Conservation (phyloP, 2,113 vertebrate genomes). For the Apus apus region DNA sequence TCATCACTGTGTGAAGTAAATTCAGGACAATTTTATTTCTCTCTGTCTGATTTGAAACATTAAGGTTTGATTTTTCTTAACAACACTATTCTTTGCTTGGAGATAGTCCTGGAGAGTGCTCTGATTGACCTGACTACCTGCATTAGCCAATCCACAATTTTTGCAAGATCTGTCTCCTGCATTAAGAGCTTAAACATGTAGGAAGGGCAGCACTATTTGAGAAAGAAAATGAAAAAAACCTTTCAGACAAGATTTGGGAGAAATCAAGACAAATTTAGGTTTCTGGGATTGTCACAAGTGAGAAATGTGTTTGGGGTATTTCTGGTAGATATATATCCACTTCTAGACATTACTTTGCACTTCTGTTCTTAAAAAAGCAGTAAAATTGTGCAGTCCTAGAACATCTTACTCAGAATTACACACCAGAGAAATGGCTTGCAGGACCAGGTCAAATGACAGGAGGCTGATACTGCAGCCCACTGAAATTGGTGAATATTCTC, state of each 20-base stretch:
- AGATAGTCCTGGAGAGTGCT: neutral
- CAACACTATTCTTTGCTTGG: neutral
- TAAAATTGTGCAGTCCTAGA: neutral
- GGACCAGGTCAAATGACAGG: neutral
- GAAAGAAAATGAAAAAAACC: neutral
- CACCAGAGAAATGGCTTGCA: neutral
- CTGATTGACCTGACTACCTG: neutral
- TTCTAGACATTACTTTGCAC: neutral
- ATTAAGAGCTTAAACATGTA: neutral
- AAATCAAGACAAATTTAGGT: neutral
- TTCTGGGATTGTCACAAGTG: neutral
- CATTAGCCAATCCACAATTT: neutral
- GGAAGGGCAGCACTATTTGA: neutral
- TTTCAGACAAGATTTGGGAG: neutral
- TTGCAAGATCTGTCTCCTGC: neutral
- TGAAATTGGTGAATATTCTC: neutral
- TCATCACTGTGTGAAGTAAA: neutral
- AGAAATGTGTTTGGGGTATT: neutral
- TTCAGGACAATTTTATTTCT: neutral
- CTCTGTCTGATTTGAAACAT: neutral
- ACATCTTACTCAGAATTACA: neutral
- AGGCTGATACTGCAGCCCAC: neutral
- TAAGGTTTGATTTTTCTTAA: neutral
- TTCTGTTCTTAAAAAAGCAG: neutral
- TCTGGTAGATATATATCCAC: neutral